Base-by-base conservation (phyloP, 1,140 invertebrate genomes). In the Tachypleus tridentatus region DNA sequence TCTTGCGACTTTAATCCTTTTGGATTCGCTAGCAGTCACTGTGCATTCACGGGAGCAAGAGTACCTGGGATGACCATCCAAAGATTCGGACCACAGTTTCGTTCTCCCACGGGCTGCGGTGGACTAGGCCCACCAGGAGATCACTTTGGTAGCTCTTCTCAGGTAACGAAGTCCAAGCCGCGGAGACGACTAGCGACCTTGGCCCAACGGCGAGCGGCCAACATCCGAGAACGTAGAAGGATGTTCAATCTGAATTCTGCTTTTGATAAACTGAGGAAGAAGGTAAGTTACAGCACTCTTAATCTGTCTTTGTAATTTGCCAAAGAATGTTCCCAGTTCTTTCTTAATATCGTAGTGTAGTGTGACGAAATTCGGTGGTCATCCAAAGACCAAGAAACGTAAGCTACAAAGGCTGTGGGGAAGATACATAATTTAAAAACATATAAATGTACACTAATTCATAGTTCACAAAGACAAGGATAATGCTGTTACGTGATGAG, bases 191-290 rank as follows among this genome's bases (percentile, higher is more conserved):
- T 93, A 3, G 91, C 91, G 0, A 91, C 91, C 0, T 82, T 93
- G 66, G 91, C 90, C 0, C 91, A 95, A 74, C 79, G 91, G 57
- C 80, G 91, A 64, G 92, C 93, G 0, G 93, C 93, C 9, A 97
- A 97, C 77, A 94, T 97, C 67, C 83, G 94, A 0, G 95, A 98
- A 76, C 78, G 94, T 63, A 82, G 93, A 58, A 80, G 95, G 69
- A 97, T 98, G 93, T 93, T 95, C 74, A 97, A 97, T 77, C 81
- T 98, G 53, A 98, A 98, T 76, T 92, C 95, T 74, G 95, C 94
- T 3, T 98, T 98, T 73, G 93, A 97, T 73, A 91, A 91, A 74
- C 76, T 95, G 49, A 79, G 91, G 9, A 80, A 90, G 70, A 94
- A 94, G 80, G 56, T 57, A 5, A 10, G 10, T 4, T 4, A n/a